Percentiles rank a stretch among this genome's conserved stretches.
Evolutionary conservation across 2,888 invertebrate species (phyloP).

Genomic region (Erebia ligea): DNA sequence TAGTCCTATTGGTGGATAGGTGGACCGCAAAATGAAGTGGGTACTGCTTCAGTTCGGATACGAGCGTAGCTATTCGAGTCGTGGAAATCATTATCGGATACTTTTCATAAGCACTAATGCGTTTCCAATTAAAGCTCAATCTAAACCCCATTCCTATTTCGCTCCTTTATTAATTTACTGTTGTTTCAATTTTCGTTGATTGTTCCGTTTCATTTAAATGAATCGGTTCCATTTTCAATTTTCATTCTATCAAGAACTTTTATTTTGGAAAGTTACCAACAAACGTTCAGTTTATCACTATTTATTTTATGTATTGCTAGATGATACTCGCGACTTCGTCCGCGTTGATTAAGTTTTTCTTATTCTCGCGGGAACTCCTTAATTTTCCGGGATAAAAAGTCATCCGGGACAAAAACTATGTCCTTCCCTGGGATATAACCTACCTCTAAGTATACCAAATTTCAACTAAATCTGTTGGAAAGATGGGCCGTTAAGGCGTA

Average conservation of each 20-base stretch:
- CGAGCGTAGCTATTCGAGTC: conserved; percentile 52
- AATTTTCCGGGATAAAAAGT: no score
- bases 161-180: conserved; percentile 14
- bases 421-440: no score
- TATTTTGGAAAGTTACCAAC: not conserved
- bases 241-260: not conserved
- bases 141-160: conserved; percentile 15
- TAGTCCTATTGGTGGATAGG: conserved; percentile 57
- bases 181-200: conserved; percentile 8
- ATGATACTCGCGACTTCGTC: no score
- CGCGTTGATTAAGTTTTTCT: no score
- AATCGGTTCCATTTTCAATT: conserved; percentile 11
- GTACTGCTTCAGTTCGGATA: conserved; percentile 52
- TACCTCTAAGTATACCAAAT: no score
- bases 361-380: no score
- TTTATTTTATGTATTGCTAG: not conserved
- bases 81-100: conserved; percentile 74
- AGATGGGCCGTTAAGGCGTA: no score
- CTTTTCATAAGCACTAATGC: conserved; percentile 53
- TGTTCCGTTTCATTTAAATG: conserved; percentile 10
- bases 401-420: no score
- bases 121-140: conserved; percentile 45
- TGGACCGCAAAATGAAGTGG: conserved; percentile 80
- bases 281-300: not conserved
- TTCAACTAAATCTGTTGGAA: no score